Base-by-base conservation (phyloP, 2,888 invertebrate species). In the Pristionchus maxplancki region DNA sequence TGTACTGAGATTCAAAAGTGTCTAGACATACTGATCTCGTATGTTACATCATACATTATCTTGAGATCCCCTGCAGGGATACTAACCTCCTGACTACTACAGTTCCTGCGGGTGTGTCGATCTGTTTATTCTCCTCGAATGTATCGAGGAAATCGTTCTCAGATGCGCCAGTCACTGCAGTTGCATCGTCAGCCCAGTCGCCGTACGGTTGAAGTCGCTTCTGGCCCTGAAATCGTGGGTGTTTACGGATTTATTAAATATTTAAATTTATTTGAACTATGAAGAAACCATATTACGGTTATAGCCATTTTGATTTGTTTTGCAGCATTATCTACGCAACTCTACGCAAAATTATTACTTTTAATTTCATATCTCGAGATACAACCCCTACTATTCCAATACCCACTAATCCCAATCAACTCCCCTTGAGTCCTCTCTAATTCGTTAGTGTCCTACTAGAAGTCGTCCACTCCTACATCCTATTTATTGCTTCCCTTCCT, bases 131-230 rank as follows among this genome's bases (percentile, higher is more conserved):
- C 67, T 53, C 88, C 67, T 92, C 92, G 13, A 90, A 37, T 1
- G 58, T 20, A 93, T 53, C 90, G 37, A 88, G 90, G 89, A 90
- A 94, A 2, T 93, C 93, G 84, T 90, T 90, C 74, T 94, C 94
- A 28, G 92, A 92, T n/a, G 93, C 93, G 88, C 93, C 93, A 58
- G 94, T 94, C 40, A 94, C 82, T 13, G 94, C 93, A 20, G 94
- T 94, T 13, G 94, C 94, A 85, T 93, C 94, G 87, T 94, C 94
- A 6, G 89, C 93, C 93, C 93, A 93, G 84, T 93, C 91, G 71
- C 93, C 93, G 84, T 91, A 90, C 17, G 89, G 90, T 53, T 91
- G 81, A 17, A 83, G 88, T 4, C 90, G 74, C 67, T 91, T 92
- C 53, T 90, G 89, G 58, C 92, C 92, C 91, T 91, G 78, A 3